Base-by-base conservation (phyloP, 2,113 vertebrate genomes). In the Megaleporinus macrocephalus region DNA sequence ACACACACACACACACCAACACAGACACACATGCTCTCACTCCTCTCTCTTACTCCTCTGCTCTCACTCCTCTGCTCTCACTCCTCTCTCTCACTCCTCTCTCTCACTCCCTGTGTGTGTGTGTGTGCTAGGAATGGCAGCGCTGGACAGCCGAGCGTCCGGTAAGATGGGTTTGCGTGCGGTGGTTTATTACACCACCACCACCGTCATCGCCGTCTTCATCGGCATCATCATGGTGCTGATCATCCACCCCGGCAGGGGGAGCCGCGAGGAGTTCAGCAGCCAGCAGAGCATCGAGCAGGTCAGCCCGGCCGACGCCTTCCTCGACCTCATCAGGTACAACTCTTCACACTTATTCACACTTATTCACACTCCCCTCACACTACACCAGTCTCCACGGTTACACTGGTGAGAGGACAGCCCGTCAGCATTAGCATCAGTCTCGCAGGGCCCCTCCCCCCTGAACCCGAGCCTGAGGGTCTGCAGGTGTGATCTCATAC, bases 271-370 rank as follows among this genome's bases (percentile, higher is more conserved):
- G 65, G 96, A 97, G 88, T 97, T 97, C 93, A 89, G 93, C 90
- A 94, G 95, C 84, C 93, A 94, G 88, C 95, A 94, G 86, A 94
- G 96, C 91, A 92, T 98, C 82, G 96, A 97, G 73, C 93, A 92
- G 89, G 92, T 99, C 87, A 96, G 94, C 76, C 90, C 98, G 69
- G 96, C 97, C 41, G 98, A 99, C 77, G 97, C 98, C 78, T 99
- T 99, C 92, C 94, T 99, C 91, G 98, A 99, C 87, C 93, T 99
- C 84, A 96, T 98, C 93, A 97, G 98, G 98, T 99, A 94, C 15
- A 83, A 47, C 80, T 36, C 59, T 29, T 59, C 26, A 66, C 41
- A 51, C 65, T 26, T n/a, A 3, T 18, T n/a, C 0, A 70, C 14
- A 26, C n/a, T 24, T 33, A 57, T 33, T 27, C 33, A 1, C 73